Conservation (phyloP, 2,113 vertebrate species). For the Sinocyclocheilus grahami region DNA sequence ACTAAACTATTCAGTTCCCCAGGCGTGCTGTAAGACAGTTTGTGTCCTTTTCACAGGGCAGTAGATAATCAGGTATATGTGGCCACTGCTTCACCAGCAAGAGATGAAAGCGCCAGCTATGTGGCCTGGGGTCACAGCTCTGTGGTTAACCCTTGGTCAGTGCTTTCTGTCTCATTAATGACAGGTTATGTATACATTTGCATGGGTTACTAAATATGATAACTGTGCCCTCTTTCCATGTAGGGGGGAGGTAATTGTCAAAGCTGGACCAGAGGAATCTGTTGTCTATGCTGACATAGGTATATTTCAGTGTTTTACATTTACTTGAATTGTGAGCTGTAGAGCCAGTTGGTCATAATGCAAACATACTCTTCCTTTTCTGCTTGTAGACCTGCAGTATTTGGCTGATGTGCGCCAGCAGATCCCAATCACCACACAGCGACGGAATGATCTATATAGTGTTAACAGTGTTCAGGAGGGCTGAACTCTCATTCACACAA, state of each 20-base stretch:
- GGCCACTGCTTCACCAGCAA: slow-evolving; percentile 89
- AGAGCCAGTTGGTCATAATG: not conserved
- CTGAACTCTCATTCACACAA: not conserved
- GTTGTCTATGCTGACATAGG: slow-evolving; percentile 91
- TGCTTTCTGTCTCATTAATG: slow-evolving; percentile 6
- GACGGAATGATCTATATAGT: slow-evolving; percentile 85
- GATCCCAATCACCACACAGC: slow-evolving; percentile 88
- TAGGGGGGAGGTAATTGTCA: slow-evolving; percentile 94
- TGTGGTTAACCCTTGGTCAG: slow-evolving; percentile 92
- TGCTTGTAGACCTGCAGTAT: slow-evolving; percentile 87
- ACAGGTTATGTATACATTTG: not conserved
- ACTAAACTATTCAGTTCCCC: not conserved
- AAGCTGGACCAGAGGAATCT: slow-evolving; percentile 83
- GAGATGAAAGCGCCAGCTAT: slow-evolving; percentile 87
- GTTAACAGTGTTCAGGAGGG: slow-evolving; percentile 66
- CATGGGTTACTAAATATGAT: not conserved
- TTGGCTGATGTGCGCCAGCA: slow-evolving; percentile 88
- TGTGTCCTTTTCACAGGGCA: slow-evolving; percentile 74
- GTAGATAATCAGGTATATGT: slow-evolving; percentile 94
- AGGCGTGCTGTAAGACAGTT: not conserved
- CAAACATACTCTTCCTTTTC: not conserved
- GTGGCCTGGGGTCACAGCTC: slow-evolving; percentile 96
- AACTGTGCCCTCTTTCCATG: slow-evolving; percentile 56
- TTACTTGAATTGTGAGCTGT: not conserved
- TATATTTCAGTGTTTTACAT: slow-evolving; percentile 69